These are phyloP conservation scores for Falco novaeseelandiae DNA, from an alignment of 2,797 vertebrate species.

Conservation along the genomic window DNA sequence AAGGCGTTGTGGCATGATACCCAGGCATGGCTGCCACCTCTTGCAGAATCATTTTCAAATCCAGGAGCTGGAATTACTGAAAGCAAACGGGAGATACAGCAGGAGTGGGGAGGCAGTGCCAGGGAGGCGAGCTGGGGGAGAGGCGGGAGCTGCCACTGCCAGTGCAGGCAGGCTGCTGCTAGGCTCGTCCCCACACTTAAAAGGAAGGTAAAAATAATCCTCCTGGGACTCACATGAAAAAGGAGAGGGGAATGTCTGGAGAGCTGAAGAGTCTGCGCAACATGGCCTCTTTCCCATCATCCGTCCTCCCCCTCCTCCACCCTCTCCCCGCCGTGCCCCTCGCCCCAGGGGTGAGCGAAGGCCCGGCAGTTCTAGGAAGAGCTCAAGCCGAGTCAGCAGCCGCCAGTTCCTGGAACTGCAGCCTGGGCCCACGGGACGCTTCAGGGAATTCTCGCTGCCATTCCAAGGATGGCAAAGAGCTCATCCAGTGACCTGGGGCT, in stretches of 20 bases:
- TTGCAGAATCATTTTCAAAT: not conserved
- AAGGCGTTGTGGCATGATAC: not conserved
- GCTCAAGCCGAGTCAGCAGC: slow-evolving; percentile 53
- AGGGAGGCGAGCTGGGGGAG: not conserved
- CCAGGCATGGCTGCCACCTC: not conserved
- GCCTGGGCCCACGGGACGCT: slow-evolving; percentile 25
- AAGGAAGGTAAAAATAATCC: not conserved
- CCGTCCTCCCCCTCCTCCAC: not conserved
- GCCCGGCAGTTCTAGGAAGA: slow-evolving; percentile 71
- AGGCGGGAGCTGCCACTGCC: not conserved
- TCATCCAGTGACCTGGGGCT: slow-evolving; percentile 41
- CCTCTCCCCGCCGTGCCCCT: not conserved
- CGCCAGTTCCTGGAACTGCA: slow-evolving; percentile 70
- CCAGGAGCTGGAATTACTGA: not conserved
- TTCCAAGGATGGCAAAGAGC: slow-evolving; percentile 68
- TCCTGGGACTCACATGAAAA: not conserved
- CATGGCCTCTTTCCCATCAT: not conserved
- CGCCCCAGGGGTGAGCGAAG: not conserved
- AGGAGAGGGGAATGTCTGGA: not conserved
- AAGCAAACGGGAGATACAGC: not conserved
- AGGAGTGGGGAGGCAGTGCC: not conserved
- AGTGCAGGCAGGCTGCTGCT: not conserved
- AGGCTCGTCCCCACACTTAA: not conserved
- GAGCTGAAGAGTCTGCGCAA: not conserved
- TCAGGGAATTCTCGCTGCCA: slow-evolving; percentile 76